Conservation (phyloP, 2,797 vertebrate genomes). For the Hoplostethus mediterraneus region DNA sequence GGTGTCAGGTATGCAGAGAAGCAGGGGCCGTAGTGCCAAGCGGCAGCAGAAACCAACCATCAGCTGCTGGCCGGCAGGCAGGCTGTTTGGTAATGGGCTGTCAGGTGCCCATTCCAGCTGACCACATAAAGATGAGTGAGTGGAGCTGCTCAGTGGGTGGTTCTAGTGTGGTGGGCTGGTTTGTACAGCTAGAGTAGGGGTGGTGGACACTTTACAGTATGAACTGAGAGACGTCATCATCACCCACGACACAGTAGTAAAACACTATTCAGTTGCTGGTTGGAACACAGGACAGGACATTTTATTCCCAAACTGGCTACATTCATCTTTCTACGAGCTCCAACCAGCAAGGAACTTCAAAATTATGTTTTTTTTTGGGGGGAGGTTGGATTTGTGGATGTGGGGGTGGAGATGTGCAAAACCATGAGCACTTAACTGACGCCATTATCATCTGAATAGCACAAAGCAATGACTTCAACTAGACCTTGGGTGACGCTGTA, state of each 20-base stretch:
- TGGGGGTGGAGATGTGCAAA: slow-evolving; percentile 53
- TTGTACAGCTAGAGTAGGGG: slow-evolving; percentile 2
- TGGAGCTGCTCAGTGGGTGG: slow-evolving; percentile 13
- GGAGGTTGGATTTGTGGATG: slow-evolving; percentile 10
- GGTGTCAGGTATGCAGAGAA: slow-evolving; percentile 47
- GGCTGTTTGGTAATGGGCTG: slow-evolving; percentile 52
- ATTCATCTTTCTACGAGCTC: slow-evolving; percentile 71
- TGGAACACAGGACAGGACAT: neutral
- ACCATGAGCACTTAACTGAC: slow-evolving; percentile 69
- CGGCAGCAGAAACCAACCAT: slow-evolving; percentile 36
- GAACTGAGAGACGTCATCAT: slow-evolving; percentile 21
- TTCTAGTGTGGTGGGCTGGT: slow-evolving; percentile 24
- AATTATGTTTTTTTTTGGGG: slow-evolving; percentile 48
- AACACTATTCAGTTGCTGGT: slow-evolving; percentile 54
- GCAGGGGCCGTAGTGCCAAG: slow-evolving; percentile 14
- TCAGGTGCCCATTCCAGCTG: slow-evolving; percentile 57
- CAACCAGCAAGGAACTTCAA: slow-evolving; percentile 52
- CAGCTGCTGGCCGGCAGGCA: slow-evolving; percentile 62
- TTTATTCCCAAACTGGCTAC: slow-evolving; percentile 22
- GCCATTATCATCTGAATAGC: slow-evolving; percentile 70
- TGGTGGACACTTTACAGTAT: slow-evolving; percentile 14
- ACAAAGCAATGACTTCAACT: slow-evolving; percentile 71
- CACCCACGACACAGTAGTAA: slow-evolving; percentile 12
- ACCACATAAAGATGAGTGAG: slow-evolving; percentile 59
- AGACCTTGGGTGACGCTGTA: slow-evolving; percentile 49